phyloP scores from a whole-genome alignment of 2,888 invertebrate species.

The Ferdinandea cuprea region DNA sequence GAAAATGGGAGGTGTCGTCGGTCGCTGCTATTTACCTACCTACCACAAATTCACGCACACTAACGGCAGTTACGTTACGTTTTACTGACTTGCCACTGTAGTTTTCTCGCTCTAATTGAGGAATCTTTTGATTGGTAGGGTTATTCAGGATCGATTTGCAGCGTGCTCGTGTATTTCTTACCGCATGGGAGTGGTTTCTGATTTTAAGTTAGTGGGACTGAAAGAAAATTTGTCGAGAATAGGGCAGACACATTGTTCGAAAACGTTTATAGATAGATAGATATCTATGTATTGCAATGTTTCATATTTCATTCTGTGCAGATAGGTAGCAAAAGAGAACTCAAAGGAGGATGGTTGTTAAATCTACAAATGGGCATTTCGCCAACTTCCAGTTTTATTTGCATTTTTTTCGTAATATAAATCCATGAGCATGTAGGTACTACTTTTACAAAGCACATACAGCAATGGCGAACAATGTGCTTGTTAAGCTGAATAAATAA shows the following conservation, averaged over 20 bases:
- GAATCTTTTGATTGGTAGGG: slow-evolving; percentile 52
- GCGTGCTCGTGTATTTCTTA: slow-evolving; percentile 11
- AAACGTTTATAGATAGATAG: slow-evolving; percentile 29
- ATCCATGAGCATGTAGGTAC: slow-evolving; percentile 49
- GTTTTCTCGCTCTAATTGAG: slow-evolving; percentile 10
- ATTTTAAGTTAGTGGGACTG: slow-evolving; percentile 8
- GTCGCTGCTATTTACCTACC: slow-evolving; percentile 36
- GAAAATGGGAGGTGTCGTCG: slow-evolving; percentile 66
- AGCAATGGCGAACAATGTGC: slow-evolving; percentile 74
- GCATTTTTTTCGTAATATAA: slow-evolving; percentile 69
- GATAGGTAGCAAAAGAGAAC: slow-evolving; percentile 35
- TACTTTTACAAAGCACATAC: slow-evolving; percentile 58
- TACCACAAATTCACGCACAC: too few relatives aligned
- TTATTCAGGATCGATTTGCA: slow-evolving; percentile 20
- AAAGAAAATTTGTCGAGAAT: background rate
- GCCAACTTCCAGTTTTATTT: slow-evolving; percentile 74
- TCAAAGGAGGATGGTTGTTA: slow-evolving; percentile 62
- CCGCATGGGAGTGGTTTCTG: slow-evolving; percentile 36
- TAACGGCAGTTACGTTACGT: background rate
- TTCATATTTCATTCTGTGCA: slow-evolving; percentile 61
- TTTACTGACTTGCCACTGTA: slow-evolving; percentile 33
- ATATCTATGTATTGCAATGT: slow-evolving; percentile 59
- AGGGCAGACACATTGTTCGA: background rate
- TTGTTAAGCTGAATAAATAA: slow-evolving; percentile 72
- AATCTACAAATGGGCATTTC: slow-evolving; percentile 72